Conservation (phyloP, 1,140 invertebrate genomes). For the Bombus ignitus region DNA sequence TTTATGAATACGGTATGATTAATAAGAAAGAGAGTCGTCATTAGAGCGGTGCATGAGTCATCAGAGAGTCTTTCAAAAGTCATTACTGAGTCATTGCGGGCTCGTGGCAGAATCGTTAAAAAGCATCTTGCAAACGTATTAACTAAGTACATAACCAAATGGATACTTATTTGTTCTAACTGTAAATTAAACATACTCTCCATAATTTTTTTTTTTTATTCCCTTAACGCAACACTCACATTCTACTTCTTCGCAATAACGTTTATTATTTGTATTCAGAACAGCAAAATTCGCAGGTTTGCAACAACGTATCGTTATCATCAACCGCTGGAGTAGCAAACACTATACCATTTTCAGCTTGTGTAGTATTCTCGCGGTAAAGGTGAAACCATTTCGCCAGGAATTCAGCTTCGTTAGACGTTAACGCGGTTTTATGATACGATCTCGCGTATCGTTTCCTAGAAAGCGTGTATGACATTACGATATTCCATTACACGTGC, state of each 20-base stretch:
- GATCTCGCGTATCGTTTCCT: constrained; percentile 4
- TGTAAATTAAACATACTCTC: too few species aligned
- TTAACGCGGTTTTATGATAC: not conserved
- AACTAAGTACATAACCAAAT: not conserved
- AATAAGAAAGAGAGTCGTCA: not conserved
- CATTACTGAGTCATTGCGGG: not conserved
- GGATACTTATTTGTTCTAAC: not conserved
- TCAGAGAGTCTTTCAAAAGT: not conserved
- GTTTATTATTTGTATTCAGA: not conserved
- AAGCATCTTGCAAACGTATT: not conserved
- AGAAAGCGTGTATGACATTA: not conserved
- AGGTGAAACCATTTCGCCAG: not conserved
- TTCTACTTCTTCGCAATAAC: not conserved
- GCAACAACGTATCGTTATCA: not conserved
- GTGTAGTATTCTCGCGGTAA: not conserved
- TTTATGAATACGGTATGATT: not conserved
- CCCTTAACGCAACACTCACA: not conserved
- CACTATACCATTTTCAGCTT: not conserved
- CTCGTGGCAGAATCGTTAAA: not conserved
- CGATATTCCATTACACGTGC: constrained; percentile 8
- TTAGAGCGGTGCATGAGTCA: not conserved
- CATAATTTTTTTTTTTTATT: not conserved
- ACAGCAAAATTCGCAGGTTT: not conserved
- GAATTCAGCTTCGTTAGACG: constrained; percentile 18
- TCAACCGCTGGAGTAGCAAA: not conserved